phyloP scores from a whole-genome alignment of 2,113 vertebrate genomes.

The Gadus chalcogrammus region DNA sequence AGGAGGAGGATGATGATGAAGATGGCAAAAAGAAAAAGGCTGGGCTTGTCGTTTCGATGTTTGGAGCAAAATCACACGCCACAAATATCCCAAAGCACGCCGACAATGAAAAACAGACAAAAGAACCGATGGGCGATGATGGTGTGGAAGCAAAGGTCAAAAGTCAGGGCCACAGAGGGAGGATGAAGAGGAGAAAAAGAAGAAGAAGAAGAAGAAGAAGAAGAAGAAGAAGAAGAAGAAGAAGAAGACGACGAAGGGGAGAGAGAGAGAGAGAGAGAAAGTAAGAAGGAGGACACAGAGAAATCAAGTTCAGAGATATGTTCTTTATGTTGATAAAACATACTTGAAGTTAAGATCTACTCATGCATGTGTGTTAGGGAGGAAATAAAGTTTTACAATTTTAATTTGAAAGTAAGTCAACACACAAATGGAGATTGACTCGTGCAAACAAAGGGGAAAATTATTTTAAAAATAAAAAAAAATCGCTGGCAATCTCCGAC shows the following conservation, averaged over 20 bases:
- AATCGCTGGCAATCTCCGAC: no score
- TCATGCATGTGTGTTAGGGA: no score
- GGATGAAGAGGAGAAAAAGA: no score
- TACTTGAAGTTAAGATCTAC: no score
- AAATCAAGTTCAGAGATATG: neutral
- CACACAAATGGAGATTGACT: no score
- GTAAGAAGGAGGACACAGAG: neutral
- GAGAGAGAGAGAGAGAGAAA: neutral
- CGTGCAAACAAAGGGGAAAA: no score
- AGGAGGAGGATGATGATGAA: no score
- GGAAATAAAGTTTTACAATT: no score
- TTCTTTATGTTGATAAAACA: neutral
- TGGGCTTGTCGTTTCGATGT: neutral
- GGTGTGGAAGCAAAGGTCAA: slow-evolving; percentile 11
- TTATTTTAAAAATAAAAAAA: no score
- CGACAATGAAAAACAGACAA: no score
- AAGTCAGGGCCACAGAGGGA: neutral
- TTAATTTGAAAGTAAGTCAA: no score
- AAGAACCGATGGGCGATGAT: neutral
- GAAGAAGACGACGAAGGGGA: slow-evolving; percentile 1
- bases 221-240: neutral
- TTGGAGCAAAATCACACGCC: neutral
- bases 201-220: no score
- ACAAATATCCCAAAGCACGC: neutral
- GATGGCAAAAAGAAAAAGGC: neutral